Percentiles rank a stretch among this genome's conserved stretches.
Evolutionary conservation across 2,113 vertebrate species (phyloP).

Genomic region (Oncorhynchus masou): DNA sequence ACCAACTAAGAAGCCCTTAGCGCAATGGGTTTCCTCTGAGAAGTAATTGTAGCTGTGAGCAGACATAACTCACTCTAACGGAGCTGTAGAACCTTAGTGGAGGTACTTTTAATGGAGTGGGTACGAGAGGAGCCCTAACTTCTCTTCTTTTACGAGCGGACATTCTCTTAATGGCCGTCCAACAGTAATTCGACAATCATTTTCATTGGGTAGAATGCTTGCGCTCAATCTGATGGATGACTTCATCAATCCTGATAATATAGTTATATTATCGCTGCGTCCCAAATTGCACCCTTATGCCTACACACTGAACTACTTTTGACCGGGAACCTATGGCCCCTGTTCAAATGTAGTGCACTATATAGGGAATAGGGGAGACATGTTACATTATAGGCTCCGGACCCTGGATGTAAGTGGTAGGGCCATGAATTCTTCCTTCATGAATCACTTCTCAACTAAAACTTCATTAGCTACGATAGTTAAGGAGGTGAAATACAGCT

Average conservation of each 20-base stretch:
- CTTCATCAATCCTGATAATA: slow-evolving; percentile 65
- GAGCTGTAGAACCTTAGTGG: slow-evolving; percentile 25
- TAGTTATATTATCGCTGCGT: neutral
- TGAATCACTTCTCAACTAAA: slow-evolving; percentile 63
- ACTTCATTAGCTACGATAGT: slow-evolving; percentile 63
- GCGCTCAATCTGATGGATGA: slow-evolving; percentile 70
- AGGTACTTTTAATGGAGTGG: slow-evolving; percentile 72
- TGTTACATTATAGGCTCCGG: slow-evolving; percentile 4
- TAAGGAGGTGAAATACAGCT: slow-evolving; percentile 53
- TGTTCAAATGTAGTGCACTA: too few species aligned
- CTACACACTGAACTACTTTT: too few species aligned
- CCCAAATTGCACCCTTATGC: too few species aligned
- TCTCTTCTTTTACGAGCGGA: slow-evolving; percentile 62
- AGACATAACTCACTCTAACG: slow-evolving; percentile 66
- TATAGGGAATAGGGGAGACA: too few species aligned
- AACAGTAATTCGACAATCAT: slow-evolving; percentile 68
- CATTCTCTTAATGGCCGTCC: slow-evolving; percentile 57
- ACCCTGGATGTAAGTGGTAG: slow-evolving; percentile 37
- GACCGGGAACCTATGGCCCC: too few species aligned
- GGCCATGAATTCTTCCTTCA: slow-evolving; percentile 65
- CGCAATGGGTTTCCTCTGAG: too few species aligned
- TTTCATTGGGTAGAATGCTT: slow-evolving; percentile 73
- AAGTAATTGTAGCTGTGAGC: neutral
- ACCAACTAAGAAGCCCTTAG: too few species aligned
- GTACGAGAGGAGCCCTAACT: slow-evolving; percentile 59